phyloP scores from a whole-genome alignment of 2,113 vertebrate genomes.

The Epinephelus lanceolatus region DNA sequence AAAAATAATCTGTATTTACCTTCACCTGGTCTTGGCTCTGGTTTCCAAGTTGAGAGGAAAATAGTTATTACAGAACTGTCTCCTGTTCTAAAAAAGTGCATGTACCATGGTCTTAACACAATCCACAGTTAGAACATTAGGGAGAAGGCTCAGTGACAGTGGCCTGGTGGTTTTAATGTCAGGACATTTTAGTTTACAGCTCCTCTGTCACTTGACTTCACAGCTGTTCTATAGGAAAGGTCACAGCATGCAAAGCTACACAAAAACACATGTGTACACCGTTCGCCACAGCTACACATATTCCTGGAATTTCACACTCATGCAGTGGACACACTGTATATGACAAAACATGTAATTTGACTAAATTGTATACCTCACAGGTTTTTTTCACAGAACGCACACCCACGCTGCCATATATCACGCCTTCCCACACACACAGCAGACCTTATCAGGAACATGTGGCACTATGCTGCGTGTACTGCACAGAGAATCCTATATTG shows the following conservation, averaged over 20 bases:
- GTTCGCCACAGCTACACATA: not conserved
- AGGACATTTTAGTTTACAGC: constrained; percentile 60
- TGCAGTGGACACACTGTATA: not conserved
- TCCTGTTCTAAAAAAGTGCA: not conserved
- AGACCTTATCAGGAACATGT: constrained; percentile 39
- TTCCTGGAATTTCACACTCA: not conserved
- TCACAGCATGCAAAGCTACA: constrained; percentile 39
- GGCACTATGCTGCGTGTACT: constrained; percentile 2
- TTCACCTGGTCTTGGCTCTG: not conserved
- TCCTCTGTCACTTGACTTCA: constrained; percentile 62
- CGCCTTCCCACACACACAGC: constrained; percentile 9
- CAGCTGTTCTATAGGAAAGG: constrained; percentile 59
- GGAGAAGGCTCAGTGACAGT: constrained; percentile 28
- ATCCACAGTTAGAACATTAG: constrained; percentile 1
- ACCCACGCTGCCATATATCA: constrained; percentile 18
- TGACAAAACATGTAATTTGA: not conserved
- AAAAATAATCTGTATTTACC: not conserved
- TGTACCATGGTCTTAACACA: not conserved
- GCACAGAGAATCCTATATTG: constrained; percentile 10
- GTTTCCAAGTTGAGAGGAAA: not conserved
- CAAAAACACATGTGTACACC: constrained; percentile 17
- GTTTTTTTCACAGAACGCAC: constrained; percentile 36
- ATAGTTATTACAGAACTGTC: not conserved
- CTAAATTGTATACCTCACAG: constrained; percentile 3
- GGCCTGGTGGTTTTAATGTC: constrained; percentile 60